A percentile compares a stretch with the other conserved stretches of the same genome.
These are phyloP conservation scores for Hystrix brachyura DNA, from an alignment of 2,113 vertebrate species.

Conservation along the genomic window DNA sequence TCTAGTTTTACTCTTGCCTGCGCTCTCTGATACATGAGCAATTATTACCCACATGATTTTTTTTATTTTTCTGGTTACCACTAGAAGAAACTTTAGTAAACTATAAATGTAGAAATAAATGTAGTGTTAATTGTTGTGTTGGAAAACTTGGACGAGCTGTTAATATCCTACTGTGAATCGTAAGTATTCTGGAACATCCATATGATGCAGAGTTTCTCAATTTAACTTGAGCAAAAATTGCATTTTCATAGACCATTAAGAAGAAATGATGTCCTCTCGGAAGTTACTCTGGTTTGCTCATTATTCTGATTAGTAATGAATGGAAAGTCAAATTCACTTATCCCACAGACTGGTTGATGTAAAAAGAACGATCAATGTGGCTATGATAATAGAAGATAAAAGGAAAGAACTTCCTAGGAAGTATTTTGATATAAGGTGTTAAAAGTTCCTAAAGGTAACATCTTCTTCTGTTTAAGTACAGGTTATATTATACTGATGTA, in stretches of 20 bases:
- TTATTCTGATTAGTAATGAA: neutral
- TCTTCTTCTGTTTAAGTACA: neutral
- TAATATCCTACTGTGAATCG: neutral
- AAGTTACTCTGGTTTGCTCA: neutral
- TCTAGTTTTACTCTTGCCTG: neutral
- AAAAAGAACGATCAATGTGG: neutral
- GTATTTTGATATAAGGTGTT: neutral
- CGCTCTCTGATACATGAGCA: neutral
- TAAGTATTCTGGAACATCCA: neutral
- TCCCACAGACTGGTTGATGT: neutral
- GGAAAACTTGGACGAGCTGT: neutral
- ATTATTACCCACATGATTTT: neutral
- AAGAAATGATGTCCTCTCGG: neutral
- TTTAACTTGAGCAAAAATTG: neutral
- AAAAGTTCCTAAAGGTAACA: neutral
- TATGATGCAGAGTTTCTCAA: neutral
- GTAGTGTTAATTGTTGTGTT: neutral
- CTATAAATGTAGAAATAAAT: neutral
- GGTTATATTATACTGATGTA: neutral
- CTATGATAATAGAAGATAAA: neutral
- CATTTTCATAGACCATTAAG: neutral
- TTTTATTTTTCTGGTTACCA: neutral
- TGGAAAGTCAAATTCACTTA: neutral
- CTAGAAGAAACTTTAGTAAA: neutral
- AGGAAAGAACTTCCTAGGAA: neutral